Percentiles rank a stretch among this genome's conserved stretches.
phyloP scores from a whole-genome alignment of 2,113 vertebrate species.

The Albula glossodonta region DNA sequence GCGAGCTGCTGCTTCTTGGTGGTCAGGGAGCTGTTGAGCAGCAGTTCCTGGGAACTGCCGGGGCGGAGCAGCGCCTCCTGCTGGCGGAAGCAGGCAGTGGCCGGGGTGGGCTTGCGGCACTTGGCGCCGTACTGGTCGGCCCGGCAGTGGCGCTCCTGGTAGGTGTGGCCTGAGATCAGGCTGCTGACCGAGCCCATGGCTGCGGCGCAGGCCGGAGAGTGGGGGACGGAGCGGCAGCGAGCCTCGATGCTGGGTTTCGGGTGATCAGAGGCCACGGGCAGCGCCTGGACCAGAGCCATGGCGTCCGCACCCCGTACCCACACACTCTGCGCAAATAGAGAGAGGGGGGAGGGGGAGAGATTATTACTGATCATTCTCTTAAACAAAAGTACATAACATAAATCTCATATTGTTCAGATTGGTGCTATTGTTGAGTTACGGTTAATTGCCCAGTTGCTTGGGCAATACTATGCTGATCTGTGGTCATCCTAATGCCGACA shows the following conservation, averaged over 20 bases:
- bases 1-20: conserved; percentile 60
- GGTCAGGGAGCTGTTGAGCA: conserved; percentile 55
- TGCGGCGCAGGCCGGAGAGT: conserved; percentile 40
- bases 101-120: conserved; percentile 57
- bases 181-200: conserved; percentile 91
- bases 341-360: background rate
- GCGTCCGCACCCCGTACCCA: conserved; percentile 50
- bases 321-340: conserved; percentile 61
- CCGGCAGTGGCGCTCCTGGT: conserved; percentile 63
- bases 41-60: conserved; percentile 66
- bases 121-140: conserved; percentile 49
- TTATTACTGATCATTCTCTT: background rate
- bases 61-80: background rate
- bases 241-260: conserved; percentile 61
- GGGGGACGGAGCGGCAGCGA: conserved; percentile 53
- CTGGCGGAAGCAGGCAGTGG: conserved; percentile 55
- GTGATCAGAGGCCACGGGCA: conserved; percentile 80
- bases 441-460: too few relatives aligned
- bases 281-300: conserved; percentile 94
- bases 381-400: too few relatives aligned
- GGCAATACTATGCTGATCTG: too few relatives aligned
- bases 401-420: too few relatives aligned
- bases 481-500: too few relatives aligned
- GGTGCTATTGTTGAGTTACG: too few relatives aligned
- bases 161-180: conserved; percentile 79